A percentile compares a stretch with the other conserved stretches of the same genome.
Evolutionary conservation across 2,888 invertebrate genomes (phyloP).

Genomic region (Steinernema hermaphroditum): DNA sequence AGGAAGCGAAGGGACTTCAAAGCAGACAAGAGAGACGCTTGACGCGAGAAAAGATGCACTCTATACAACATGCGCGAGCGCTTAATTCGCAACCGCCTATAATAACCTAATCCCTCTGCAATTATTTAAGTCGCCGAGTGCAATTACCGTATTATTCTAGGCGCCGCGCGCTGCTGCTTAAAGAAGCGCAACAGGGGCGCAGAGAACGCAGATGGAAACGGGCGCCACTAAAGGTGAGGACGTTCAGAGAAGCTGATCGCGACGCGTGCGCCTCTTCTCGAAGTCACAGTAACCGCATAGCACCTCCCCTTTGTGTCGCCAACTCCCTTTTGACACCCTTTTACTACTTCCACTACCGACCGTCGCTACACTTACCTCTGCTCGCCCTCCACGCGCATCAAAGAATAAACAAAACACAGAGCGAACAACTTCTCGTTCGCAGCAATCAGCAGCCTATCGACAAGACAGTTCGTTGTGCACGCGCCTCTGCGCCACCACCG

Average conservation of each 20-base stretch:
- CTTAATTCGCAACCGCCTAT: slow-evolving; percentile 3
- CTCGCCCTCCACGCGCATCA: background rate
- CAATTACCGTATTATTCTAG: slow-evolving; percentile 19
- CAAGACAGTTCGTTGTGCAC: background rate
- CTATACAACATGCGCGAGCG: background rate
- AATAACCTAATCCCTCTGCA: slow-evolving; percentile 27
- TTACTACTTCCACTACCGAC: slow-evolving; percentile 2
- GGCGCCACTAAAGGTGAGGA: background rate
- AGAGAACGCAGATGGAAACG: background rate
- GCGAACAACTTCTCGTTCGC: too few relatives aligned
- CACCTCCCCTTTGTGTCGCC: slow-evolving; percentile 20
- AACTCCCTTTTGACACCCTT: slow-evolving; percentile 29
- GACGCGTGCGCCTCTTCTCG: slow-evolving; percentile 14
- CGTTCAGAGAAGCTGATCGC: background rate
- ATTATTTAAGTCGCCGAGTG: slow-evolving; percentile 10
- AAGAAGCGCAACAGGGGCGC: background rate
- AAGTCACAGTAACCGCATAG: slow-evolving; percentile 26
- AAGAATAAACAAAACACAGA: slow-evolving; percentile 20
- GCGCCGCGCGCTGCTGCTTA: too few relatives aligned
- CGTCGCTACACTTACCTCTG: too few relatives aligned
- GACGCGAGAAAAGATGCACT: background rate
- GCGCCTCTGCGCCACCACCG: background rate
- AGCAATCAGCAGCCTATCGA: too few relatives aligned
- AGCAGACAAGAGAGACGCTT: background rate
- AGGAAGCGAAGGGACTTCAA: background rate